Evolutionary conservation across 2,113 vertebrate genomes (phyloP).

Genomic region (Chrysemys picta): DNA sequence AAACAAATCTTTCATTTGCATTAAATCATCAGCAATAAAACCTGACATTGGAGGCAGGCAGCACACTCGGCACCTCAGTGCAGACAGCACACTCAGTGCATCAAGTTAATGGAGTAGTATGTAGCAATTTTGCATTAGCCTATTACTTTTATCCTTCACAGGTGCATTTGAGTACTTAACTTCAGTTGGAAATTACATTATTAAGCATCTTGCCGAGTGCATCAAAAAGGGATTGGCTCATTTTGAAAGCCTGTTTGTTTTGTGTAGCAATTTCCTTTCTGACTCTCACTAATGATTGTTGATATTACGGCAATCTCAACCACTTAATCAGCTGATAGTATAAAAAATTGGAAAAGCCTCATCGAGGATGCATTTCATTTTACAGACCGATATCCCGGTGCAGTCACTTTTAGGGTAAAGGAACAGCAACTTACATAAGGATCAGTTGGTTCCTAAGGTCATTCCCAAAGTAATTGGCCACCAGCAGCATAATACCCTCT

Average conservation of each 20-base stretch:
- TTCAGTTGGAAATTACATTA: slow-evolving; percentile 38
- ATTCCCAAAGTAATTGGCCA: background rate
- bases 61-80: background rate
- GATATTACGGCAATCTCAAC: slow-evolving; percentile 18
- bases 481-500: background rate
- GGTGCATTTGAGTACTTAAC: slow-evolving; percentile 45
- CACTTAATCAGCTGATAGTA: slow-evolving; percentile 5
- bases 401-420: background rate
- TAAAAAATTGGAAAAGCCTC: slow-evolving; percentile 5
- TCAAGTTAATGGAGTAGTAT: background rate
- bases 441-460: fast-evolving
- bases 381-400: background rate
- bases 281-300: slow-evolving; percentile 29
- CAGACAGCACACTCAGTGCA: slow-evolving; percentile 1
- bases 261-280: slow-evolving; percentile 28
- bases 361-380: slow-evolving; percentile 16
- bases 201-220: background rate
- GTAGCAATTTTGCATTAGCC: background rate
- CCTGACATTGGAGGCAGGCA: background rate
- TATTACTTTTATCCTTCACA: slow-evolving; percentile 23
- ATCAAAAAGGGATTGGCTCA: slow-evolving; percentile 21
- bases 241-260: slow-evolving; percentile 32
- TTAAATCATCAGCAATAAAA: background rate
- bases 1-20: background rate
- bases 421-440: background rate